Evolutionary conservation across 2,113 vertebrate genomes (phyloP).

Genomic region (Salvelinus alpinus): DNA sequence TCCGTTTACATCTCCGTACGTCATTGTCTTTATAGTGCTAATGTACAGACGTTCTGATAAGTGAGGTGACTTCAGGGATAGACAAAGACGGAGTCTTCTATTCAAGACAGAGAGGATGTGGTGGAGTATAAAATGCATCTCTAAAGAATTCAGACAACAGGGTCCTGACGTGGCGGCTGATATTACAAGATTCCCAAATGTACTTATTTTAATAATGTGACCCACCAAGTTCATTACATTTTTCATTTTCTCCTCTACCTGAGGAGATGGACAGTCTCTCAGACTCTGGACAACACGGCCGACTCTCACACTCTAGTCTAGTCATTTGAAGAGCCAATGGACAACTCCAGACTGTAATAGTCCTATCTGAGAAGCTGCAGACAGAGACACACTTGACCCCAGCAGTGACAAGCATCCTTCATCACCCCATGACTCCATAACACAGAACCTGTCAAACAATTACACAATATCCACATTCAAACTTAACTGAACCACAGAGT

Average conservation of each 20-base stretch:
- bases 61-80: too few species aligned
- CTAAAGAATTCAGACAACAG: neutral
- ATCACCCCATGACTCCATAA: conserved; percentile 9
- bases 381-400: neutral
- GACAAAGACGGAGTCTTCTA: conserved; percentile 33
- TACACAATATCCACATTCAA: neutral
- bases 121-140: conserved; percentile 31
- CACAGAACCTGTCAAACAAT: neutral
- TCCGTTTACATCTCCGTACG: conserved; percentile 51
- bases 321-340: neutral
- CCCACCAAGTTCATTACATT: too few species aligned
- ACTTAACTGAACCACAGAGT: conserved; percentile 27
- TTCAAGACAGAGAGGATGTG: conserved; percentile 46
- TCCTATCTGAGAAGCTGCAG: neutral
- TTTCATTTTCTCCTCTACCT: too few species aligned
- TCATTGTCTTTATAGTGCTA: conserved; percentile 49
- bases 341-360: neutral
- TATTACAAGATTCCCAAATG: too few species aligned
- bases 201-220: neutral
- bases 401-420: neutral
- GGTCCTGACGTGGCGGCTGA: too few species aligned
- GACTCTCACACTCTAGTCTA: neutral
- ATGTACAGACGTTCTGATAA: conserved; percentile 44
- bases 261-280: too few species aligned
- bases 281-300: too few species aligned